Evolutionary conservation across 2,113 vertebrate species (phyloP), one percentile per base, ranked within the genome.

Genomic region (Dasypus novemcinctus): DNA sequence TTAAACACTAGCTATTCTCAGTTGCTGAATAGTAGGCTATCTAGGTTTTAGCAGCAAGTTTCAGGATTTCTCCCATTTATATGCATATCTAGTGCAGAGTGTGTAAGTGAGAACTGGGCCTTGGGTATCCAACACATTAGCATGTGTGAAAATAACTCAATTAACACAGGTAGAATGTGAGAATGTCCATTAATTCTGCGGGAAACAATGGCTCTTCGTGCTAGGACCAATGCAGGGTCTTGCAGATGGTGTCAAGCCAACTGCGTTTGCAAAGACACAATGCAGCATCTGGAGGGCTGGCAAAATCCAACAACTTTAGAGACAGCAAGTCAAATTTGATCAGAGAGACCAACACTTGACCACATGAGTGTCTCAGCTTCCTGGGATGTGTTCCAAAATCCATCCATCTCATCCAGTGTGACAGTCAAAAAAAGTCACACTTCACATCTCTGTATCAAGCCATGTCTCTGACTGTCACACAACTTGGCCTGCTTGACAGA

Each of bases 361-460:
- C 97, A 97, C 97, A 97, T 80, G 96, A 97, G 87, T 97, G 75
- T 98, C 95, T 95, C 97, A 94, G 97, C 90, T 98, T 97, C 94
- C 97, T 97, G 97, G 97, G 97, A 98, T 64, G 78, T 94, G 95
- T 97, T 98, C 97, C 97, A 98, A 98, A 98, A 98, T 96, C 97
- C 93, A 96, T 98, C 97, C 96, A 94, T 97, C 96, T 98, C 93
- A 91, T 97, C 97, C 94, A 97, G 94, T n/a, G 79, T 98, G 97
- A 97, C 97, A 98, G 96, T 96, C 96, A 95, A 95, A 96, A 79
- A 97, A 97, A 98, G 96, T 97, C 97, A 96, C 97, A 98, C 96
- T 97, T 98, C 97, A 95, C 95, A 96, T 96, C 96, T 95, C 89
- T 91, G 91, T 88, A 97, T 95, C 96, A 94, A 97, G 88, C 61